A percentile compares a stretch with the other conserved stretches of the same genome.
Evolutionary conservation across 2,888 invertebrate genomes (phyloP).

Genomic region (Leptothorax acervorum): DNA sequence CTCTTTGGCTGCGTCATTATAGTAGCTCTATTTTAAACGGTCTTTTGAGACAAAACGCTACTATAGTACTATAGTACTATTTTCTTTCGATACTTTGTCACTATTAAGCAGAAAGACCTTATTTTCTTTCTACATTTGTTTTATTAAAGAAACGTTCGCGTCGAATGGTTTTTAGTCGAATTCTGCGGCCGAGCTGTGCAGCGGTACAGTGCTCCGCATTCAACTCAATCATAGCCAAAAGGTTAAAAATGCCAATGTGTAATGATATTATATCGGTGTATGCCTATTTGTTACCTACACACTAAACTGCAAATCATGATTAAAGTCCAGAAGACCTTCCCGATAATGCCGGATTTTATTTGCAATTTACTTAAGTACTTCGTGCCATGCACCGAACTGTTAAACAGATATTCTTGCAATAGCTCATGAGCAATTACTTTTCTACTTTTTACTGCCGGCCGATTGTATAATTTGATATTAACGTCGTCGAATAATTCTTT

Average conservation of each 20-base stretch:
- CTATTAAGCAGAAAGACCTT: not conserved
- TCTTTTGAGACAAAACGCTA: not conserved
- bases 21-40: too few species aligned
- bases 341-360: slow-evolving; percentile 50
- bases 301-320: slow-evolving; percentile 60
- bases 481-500: not conserved
- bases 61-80: not conserved
- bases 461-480: not conserved
- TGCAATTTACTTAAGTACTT: slow-evolving; percentile 64
- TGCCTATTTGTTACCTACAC: slow-evolving; percentile 52
- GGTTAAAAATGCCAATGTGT: not conserved
- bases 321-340: slow-evolving; percentile 64
- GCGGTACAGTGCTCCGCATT: too few species aligned
- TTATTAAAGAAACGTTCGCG: too few species aligned
- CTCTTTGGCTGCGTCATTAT: too few species aligned
- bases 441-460: not conserved
- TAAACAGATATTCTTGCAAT: slow-evolving; percentile 58
- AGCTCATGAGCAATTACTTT: not conserved
- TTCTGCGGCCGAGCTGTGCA: too few species aligned
- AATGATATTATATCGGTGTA: not conserved
- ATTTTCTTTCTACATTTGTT: not conserved
- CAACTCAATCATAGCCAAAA: not conserved
- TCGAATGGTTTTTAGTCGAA: too few species aligned
- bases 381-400: slow-evolving; percentile 68
- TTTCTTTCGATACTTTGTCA: not conserved